phyloP scores from a whole-genome alignment of 2,888 invertebrate species.

The Polydrusus tereticollis region DNA sequence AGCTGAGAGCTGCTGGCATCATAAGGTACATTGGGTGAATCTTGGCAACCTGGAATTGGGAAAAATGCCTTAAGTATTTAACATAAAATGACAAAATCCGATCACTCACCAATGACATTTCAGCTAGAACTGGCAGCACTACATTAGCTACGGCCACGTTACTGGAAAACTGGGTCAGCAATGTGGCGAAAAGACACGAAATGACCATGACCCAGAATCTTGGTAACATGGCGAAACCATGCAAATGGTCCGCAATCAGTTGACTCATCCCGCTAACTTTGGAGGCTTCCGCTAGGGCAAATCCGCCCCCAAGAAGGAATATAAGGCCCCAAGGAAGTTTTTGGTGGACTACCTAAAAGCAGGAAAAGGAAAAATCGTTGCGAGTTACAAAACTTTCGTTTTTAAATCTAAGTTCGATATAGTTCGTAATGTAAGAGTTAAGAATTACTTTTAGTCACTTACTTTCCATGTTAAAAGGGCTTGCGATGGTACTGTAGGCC shows the following conservation, averaged over 20 bases:
- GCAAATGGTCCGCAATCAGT: conserved; percentile 80
- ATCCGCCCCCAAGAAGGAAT: conserved; percentile 90
- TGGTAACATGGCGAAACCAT: conserved; percentile 75
- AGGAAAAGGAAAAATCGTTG: background rate
- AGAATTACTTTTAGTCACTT: too few relatives aligned
- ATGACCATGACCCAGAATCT: conserved; percentile 78
- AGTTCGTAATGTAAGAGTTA: too few relatives aligned
- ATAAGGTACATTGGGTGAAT: conserved; percentile 91
- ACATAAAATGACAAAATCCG: background rate
- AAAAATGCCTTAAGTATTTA: background rate
- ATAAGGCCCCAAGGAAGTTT: conserved; percentile 93
- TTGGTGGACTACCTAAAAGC: conserved; percentile 75
- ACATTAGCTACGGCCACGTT: conserved; percentile 94
- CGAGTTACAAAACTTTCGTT: too few relatives aligned
- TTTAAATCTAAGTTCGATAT: too few relatives aligned
- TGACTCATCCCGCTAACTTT: conserved; percentile 79
- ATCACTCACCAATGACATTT: conserved; percentile 74
- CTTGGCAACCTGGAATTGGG: conserved; percentile 62
- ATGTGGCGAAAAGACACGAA: conserved; percentile 82
- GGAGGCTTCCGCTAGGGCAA: conserved; percentile 90
- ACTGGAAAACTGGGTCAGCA: conserved; percentile 90
- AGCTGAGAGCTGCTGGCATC: conserved; percentile 89
- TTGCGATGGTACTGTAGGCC: conserved; percentile 76
- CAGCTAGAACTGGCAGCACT: conserved; percentile 85
- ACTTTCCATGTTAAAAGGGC: conserved; percentile 85